These are phyloP conservation scores for Mungos mungo DNA, from an alignment of 2,113 vertebrate species.

Conservation along the genomic window DNA sequence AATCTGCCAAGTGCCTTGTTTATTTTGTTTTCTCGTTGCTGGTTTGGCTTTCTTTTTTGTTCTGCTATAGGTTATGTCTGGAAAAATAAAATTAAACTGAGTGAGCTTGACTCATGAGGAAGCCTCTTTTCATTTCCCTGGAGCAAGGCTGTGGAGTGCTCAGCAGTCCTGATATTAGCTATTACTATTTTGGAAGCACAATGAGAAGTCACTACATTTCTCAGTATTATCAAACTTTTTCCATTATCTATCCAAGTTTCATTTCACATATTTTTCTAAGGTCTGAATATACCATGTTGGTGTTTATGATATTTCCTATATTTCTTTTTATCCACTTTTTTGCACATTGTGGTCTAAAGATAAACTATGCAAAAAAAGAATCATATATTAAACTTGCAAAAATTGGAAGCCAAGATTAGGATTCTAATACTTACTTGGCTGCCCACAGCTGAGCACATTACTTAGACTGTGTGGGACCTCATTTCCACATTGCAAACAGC, in stretches of 20 bases:
- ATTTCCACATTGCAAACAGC: neutral
- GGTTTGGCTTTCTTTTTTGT: slow-evolving; percentile 12
- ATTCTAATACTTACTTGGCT: neutral
- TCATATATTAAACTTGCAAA: slow-evolving; percentile 23
- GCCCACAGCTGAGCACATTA: neutral
- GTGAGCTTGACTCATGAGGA: neutral
- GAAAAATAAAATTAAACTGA: neutral
- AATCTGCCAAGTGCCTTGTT: neutral
- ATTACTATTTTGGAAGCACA: neutral
- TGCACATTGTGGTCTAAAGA: neutral
- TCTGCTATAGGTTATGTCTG: neutral
- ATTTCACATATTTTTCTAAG: neutral
- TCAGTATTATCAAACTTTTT: neutral
- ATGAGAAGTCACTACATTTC: neutral
- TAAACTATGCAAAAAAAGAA: neutral
- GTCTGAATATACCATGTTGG: neutral
- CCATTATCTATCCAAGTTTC: neutral
- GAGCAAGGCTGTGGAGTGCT: neutral
- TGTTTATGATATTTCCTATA: neutral
- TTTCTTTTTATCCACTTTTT: slow-evolving; percentile 36
- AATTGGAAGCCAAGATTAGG: neutral
- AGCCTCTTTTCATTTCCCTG: neutral
- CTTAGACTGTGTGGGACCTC: neutral
- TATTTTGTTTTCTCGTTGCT: neutral
- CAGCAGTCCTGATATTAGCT: neutral